These are phyloP conservation scores for Ictidomys tridecemlineatus DNA, from an alignment of 2,113 vertebrate species.

Conservation along the genomic window DNA sequence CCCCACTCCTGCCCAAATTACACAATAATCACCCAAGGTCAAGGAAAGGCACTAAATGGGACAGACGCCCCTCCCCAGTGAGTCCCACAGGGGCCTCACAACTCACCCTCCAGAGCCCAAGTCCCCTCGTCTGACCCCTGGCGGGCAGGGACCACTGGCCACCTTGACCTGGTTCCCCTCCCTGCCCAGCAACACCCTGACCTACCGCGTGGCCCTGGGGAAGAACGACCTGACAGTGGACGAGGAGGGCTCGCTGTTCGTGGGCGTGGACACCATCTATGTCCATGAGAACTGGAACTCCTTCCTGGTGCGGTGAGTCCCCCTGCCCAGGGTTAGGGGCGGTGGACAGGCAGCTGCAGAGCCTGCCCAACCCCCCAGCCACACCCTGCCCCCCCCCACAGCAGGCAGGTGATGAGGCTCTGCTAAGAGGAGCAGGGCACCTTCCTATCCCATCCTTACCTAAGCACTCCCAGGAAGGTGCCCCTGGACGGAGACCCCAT, in stretches of 20 bases:
- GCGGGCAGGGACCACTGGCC: neutral
- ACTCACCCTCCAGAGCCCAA: too few species aligned
- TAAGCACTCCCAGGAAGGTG: neutral
- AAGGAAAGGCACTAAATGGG: conserved; percentile 37
- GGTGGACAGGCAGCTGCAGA: too few species aligned
- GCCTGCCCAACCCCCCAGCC: too few species aligned
- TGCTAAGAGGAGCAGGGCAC: neutral
- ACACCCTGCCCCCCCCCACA: neutral
- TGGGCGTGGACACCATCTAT: conserved; percentile 89
- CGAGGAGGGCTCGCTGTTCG: conserved; percentile 85
- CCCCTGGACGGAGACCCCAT: neutral
- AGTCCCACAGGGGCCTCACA: too few species aligned
- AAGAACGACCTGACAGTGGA: conserved; percentile 89
- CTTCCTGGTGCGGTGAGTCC: conserved; percentile 79
- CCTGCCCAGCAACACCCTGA: conserved; percentile 83
- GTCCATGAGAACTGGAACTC: conserved; percentile 94
- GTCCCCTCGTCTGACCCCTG: neutral
- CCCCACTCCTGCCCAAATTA: conserved; percentile 43
- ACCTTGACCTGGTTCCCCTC: neutral
- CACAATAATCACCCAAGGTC: conserved; percentile 77
- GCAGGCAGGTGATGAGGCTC: neutral
- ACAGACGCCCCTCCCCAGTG: neutral
- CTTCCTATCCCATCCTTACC: rapidly evolving
- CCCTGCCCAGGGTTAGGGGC: neutral
- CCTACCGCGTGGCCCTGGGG: conserved; percentile 94